Evolutionary conservation across 2,113 vertebrate genomes (phyloP), one percentile per base, ranked within the genome.

Genomic region (Lucifuga dentata): DNA sequence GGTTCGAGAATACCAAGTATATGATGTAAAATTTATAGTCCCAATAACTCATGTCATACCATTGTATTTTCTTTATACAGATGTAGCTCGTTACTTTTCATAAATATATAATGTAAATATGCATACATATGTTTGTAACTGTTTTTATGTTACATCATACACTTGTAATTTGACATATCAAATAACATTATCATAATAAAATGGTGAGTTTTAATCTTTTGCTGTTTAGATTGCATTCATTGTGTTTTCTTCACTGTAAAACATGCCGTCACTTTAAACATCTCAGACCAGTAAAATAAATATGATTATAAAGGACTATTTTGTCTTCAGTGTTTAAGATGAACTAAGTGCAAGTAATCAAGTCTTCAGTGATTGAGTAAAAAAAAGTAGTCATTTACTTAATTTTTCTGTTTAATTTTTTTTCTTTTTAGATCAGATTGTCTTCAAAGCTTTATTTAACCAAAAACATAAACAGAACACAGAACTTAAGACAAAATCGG

Each of bases 101-200:
- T 92, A 92, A 95, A 92, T 95, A 94, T 93, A 94, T 95, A 93
- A 93, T 98, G 95, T 98, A 97, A 96, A 97, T 97, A 98, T 90
- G 92, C 93, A 94, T 93, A 95, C 91, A 93, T 92, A 92, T 94
- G 89, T 97, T 97, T 96, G 95, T 96, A 95, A 95, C 93, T 93
- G 93, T 91, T 95, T 95, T 94, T 93, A 93, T 94, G 94, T 96
- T 97, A 94, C 91, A 93, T 93, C 91, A 94, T 94, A 94, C 91
- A 92, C 93, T 93, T 98, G 95, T 97, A 96, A 95, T 94, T 92
- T 95, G 93, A 93, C 90, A 88, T 93, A 95, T 91, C 90, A 93
- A 94, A 92, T 95, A 95, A 94, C 93, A 93, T 93, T 94, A 95
- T 92, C 94, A 94, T 94, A 93, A 94, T 93, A 94, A 95, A 94